Base-by-base conservation (phyloP, 1,140 invertebrate species). In the Fopius arisanus region DNA sequence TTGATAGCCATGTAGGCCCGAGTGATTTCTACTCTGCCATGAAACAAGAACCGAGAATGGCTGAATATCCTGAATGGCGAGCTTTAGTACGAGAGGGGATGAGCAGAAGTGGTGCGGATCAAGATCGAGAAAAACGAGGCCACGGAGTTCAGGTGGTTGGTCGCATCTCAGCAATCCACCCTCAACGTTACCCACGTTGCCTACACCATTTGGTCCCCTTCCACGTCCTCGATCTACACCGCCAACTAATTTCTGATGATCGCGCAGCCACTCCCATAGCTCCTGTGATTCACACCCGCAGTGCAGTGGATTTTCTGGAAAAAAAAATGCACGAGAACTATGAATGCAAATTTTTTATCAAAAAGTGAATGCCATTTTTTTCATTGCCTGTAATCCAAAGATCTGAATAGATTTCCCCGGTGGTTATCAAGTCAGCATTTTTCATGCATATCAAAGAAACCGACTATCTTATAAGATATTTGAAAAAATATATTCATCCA, bases 21-120 rank as follows among this genome's bases (percentile, higher is more conserved):
- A 94, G 85, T 95, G 93, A 88, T 97, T 96, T 78, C 95, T 90
- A 77, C 94, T 95, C 83, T 96, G 94, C 96, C 96, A 97, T 67
- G 94, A 93, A 12, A 96, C 93, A 67, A 95, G 88, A 33, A 96
- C 92, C n/a, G 94, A 95, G 86, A 94, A 95, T 1, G 95, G 94
- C 85, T 96, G 94, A 33, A 96, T 94, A 83, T 96, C 95, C 87
- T 95, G 93, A 76, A 96, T 94, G 72, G 94, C 94, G 26, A 97
- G 89, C 83, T 94, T 93, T 48, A 93, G 88, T 74, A 96, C 92
- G 76, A 96, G 87, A 5, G 95, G 95, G 66, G 92, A 90, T 71
- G 95, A 92, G 82, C 95, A 97, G 80, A 97, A 94, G 79, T 92
- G 91, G 73, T 92, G 92, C 7, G 94, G 92, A 79, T 94, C 92